These are phyloP conservation scores for Tinamus major DNA, from an alignment of 2,797 vertebrate species.

Conservation along the genomic window DNA sequence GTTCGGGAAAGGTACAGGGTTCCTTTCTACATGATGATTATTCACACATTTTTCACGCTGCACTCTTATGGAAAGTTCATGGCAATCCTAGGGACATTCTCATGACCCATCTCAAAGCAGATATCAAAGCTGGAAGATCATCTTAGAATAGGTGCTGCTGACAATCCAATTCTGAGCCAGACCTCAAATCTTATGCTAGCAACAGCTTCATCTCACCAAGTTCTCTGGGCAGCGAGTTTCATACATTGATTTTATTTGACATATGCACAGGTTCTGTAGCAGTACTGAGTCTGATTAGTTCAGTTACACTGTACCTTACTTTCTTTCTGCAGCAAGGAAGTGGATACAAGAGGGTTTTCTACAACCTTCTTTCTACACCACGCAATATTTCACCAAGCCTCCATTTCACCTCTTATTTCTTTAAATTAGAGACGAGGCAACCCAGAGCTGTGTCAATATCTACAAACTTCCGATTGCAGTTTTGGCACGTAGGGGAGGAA, in stretches of 20 bases:
- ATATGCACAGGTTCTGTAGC: neutral
- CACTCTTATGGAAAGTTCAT: neutral
- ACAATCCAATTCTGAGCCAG: neutral
- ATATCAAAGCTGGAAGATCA: neutral
- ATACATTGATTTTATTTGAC: neutral
- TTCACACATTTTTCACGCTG: neutral
- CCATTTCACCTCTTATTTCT: neutral
- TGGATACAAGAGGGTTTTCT: neutral
- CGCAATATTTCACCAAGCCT: neutral
- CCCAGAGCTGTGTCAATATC: neutral
- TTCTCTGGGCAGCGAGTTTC: neutral
- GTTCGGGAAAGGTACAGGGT: neutral
- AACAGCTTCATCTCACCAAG: neutral
- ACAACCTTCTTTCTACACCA: neutral
- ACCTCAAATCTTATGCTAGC: neutral
- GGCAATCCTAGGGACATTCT: neutral
- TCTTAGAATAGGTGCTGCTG: neutral
- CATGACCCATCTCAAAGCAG: neutral
- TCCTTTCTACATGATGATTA: neutral
- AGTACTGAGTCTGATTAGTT: neutral
- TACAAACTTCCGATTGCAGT: neutral
- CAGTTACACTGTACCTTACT: neutral
- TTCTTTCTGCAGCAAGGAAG: neutral
- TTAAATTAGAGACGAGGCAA: neutral
- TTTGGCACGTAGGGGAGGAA: rapidly evolving